Conservation (phyloP, 2,888 invertebrate species). For the Agelastica alni region DNA sequence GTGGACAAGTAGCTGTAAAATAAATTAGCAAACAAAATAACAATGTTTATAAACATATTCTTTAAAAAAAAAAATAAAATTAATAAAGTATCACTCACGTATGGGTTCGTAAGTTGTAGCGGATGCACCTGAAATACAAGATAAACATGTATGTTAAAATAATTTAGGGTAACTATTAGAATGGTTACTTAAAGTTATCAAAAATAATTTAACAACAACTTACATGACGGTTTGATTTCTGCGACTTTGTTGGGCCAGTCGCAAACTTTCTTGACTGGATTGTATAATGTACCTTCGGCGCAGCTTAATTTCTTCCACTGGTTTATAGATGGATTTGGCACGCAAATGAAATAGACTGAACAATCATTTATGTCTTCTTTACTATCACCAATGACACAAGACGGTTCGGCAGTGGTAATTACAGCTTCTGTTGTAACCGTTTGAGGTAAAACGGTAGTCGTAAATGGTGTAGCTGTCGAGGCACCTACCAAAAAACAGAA, state of each 20-base stretch:
- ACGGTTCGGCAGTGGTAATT: slow-evolving; percentile 26
- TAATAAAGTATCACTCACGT: no score
- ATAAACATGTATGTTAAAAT: no score
- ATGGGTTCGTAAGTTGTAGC: slow-evolving; percentile 8
- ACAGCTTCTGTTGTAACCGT: slow-evolving; percentile 13
- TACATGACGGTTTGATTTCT: slow-evolving; percentile 65
- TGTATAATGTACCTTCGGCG: slow-evolving; percentile 67
- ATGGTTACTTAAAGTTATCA: no score
- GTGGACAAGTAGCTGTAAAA: slow-evolving; percentile 43
- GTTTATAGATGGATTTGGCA: slow-evolving; percentile 52
- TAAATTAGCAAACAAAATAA: slow-evolving; percentile 8
- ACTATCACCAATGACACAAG: slow-evolving; percentile 58
- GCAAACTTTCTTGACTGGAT: slow-evolving; percentile 63
- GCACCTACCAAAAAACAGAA: no score
- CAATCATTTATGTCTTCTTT: slow-evolving; percentile 69
- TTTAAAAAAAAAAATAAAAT: no score
- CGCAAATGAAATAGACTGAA: slow-evolving; percentile 71
- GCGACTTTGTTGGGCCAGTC: slow-evolving; percentile 60
- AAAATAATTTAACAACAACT: no score
- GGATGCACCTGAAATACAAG: slow-evolving; percentile 7
- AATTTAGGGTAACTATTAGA: no score
- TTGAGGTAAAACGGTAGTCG: neutral
- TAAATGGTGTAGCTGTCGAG: no score
- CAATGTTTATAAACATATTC: no score
- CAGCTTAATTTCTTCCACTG: slow-evolving; percentile 67